These are phyloP conservation scores for Pseudonaja textilis DNA, from an alignment of 2,113 vertebrate species.

Conservation along the genomic window DNA sequence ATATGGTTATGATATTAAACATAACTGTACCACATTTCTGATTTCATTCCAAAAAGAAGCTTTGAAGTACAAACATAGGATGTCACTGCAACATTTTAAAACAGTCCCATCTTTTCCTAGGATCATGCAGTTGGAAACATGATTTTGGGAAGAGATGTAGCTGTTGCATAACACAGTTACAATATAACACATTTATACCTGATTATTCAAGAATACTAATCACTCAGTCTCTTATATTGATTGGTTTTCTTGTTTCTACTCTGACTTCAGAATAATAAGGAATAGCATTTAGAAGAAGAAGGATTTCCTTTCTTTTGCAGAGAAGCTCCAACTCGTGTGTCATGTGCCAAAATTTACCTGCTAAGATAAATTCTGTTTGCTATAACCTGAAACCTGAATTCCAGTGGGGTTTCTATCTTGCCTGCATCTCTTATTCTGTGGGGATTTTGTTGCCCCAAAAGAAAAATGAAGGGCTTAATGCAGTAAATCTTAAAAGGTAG, in stretches of 20 bases:
- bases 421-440: background rate
- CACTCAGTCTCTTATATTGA: background rate
- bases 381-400: background rate
- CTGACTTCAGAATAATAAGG: background rate
- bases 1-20: background rate
- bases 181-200: background rate
- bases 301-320: background rate
- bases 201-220: background rate
- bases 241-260: background rate
- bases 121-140: background rate
- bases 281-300: background rate
- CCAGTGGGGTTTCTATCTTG: background rate
- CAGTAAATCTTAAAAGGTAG: background rate
- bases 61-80: background rate
- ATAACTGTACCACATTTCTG: background rate
- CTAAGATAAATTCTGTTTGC: background rate
- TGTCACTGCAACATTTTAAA: background rate
- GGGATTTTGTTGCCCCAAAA: background rate
- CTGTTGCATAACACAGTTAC: background rate
- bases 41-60: background rate
- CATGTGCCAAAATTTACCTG: background rate
- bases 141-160: background rate
- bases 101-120: background rate
- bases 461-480: background rate
- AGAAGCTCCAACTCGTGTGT: background rate